phyloP scores from a whole-genome alignment of 2,797 vertebrate genomes.

The Micropoecilia bifurca region DNA sequence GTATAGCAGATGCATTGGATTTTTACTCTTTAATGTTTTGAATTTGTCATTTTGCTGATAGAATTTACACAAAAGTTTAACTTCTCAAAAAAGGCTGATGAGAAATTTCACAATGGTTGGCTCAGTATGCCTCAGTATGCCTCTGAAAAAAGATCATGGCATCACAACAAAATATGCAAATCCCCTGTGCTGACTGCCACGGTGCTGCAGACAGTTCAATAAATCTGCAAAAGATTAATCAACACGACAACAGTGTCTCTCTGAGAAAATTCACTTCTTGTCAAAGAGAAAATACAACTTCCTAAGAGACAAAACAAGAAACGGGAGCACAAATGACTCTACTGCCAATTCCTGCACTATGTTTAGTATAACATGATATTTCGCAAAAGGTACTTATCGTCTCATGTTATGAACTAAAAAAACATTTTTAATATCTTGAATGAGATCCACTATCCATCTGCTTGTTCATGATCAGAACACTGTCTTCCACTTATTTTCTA shows the following conservation, averaged over 20 bases:
- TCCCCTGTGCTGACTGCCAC: slow-evolving; percentile 27
- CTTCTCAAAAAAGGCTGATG: slow-evolving; percentile 23
- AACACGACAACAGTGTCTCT: slow-evolving; percentile 34
- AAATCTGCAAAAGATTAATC: slow-evolving; percentile 45
- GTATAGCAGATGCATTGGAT: slow-evolving; percentile 31
- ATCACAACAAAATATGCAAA: slow-evolving; percentile 21
- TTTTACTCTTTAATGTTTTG: slow-evolving; percentile 26
- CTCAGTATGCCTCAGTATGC: not conserved
- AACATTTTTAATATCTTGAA: no score
- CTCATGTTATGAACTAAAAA: not conserved
- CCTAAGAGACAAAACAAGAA: slow-evolving; percentile 41
- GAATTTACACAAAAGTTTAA: slow-evolving; percentile 32
- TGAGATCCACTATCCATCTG: not conserved
- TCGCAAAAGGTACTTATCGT: not conserved
- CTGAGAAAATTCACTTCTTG: slow-evolving; percentile 36
- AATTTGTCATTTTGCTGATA: slow-evolving; percentile 41
- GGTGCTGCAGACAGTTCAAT: slow-evolving; percentile 30
- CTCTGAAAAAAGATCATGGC: slow-evolving; percentile 35
- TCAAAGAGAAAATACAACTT: slow-evolving; percentile 37
- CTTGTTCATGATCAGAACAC: not conserved
- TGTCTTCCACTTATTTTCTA: not conserved
- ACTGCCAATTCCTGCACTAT: not conserved
- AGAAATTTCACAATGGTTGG: slow-evolving; percentile 31
- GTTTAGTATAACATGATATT: not conserved
- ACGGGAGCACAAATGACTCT: slow-evolving; percentile 13